These are phyloP conservation scores for Pedetes capensis DNA, from an alignment of 2,113 vertebrate species.

Conservation along the genomic window DNA sequence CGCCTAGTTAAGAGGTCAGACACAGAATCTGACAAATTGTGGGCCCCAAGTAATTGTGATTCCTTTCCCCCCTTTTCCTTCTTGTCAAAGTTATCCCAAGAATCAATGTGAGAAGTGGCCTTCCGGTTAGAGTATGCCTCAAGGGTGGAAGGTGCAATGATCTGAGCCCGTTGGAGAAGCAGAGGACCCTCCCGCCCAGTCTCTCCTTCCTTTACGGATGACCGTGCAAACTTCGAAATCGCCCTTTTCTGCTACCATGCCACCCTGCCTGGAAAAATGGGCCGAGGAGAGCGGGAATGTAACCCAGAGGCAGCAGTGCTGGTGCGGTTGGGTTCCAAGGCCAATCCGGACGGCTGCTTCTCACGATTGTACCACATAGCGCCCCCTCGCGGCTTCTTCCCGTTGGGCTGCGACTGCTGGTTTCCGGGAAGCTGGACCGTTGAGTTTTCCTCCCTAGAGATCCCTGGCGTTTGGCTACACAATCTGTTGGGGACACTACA, in stretches of 20 bases:
- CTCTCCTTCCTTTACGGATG: neutral
- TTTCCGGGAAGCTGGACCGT: constrained; percentile 58
- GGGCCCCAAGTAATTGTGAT: neutral
- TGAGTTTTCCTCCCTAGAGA: constrained; percentile 21
- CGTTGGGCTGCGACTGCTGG: neutral
- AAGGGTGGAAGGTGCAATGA: neutral
- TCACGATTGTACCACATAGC: no score
- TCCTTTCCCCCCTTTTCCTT: neutral
- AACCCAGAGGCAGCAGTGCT: neutral
- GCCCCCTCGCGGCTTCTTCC: neutral
- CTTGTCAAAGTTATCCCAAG: neutral
- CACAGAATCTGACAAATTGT: neutral
- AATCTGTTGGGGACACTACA: constrained; percentile 66
- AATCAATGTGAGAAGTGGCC: neutral
- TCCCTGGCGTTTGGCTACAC: constrained; percentile 73
- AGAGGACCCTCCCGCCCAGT: neutral
- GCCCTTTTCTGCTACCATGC: rapidly evolving
- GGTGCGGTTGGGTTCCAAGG: neutral
- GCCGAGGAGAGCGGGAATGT: rapidly evolving
- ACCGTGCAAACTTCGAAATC: neutral
- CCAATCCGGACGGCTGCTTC: no score
- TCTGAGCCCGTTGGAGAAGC: neutral
- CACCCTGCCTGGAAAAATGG: neutral
- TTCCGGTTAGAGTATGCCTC: neutral
- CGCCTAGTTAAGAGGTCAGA: neutral